Conservation (phyloP, 2,113 vertebrate genomes). For the Semicossyphus pulcher region DNA sequence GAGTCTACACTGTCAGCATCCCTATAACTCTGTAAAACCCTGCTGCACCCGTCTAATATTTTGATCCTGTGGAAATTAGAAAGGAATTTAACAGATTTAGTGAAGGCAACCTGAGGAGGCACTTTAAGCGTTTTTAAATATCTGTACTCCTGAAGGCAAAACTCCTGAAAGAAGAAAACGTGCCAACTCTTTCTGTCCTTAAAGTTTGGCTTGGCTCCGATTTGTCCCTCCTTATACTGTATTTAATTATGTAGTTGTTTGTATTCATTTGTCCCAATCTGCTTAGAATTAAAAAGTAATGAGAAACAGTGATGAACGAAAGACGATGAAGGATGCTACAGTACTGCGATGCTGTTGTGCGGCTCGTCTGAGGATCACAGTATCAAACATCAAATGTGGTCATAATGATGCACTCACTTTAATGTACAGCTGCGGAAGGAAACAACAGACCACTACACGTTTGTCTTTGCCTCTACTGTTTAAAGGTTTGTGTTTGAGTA, state of each 20-base stretch:
- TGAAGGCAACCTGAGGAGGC: background rate
- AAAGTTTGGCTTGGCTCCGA: background rate
- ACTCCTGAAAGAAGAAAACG: background rate
- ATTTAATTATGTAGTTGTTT: too few species aligned
- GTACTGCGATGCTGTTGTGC: background rate
- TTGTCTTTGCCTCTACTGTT: too few species aligned
- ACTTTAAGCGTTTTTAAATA: background rate
- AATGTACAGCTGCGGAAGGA: too few species aligned
- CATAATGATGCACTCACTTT: too few species aligned
- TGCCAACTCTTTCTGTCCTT: background rate
- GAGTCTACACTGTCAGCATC: background rate
- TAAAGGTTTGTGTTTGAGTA: too few species aligned
- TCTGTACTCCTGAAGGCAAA: background rate
- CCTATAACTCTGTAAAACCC: constrained; percentile 20
- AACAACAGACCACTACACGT: too few species aligned
- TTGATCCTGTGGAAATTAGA: constrained; percentile 60
- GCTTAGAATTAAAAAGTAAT: background rate
- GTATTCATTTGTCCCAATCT: constrained; percentile 29
- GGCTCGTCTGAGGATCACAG: background rate
- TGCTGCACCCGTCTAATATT: constrained; percentile 21
- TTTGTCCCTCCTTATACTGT: too few species aligned
- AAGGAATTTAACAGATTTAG: constrained; percentile 28
- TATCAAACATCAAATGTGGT: too few species aligned
- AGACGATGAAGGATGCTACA: constrained; percentile 6
- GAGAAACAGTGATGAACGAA: background rate